Percentiles rank a stretch among this genome's conserved stretches.
phyloP scores from a whole-genome alignment of 2,888 invertebrate species.

The Euzetes globulus region DNA sequence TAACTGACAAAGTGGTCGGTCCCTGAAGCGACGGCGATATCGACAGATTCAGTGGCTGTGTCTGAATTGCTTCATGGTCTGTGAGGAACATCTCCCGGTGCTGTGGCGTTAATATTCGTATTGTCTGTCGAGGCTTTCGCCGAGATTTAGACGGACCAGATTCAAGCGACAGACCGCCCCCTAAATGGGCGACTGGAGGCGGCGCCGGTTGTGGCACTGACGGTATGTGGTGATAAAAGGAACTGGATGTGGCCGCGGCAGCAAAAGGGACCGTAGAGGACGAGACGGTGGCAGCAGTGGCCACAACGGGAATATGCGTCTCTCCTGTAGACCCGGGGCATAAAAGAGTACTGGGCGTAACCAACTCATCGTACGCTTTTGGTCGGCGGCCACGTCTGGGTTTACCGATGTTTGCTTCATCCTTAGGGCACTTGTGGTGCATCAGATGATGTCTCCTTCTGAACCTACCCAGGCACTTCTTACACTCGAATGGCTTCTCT shows the following conservation, averaged over 20 bases:
- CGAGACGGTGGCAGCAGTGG: slow-evolving; percentile 30
- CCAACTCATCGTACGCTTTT: slow-evolving; percentile 40
- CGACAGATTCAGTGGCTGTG: slow-evolving; percentile 43
- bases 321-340: slow-evolving; percentile 26
- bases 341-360: slow-evolving; percentile 10
- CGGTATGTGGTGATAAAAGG: slow-evolving; percentile 28
- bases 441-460: slow-evolving; percentile 75
- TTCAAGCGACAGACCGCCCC: slow-evolving; percentile 19
- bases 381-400: slow-evolving; percentile 43
- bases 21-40: slow-evolving; percentile 37
- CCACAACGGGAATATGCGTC: slow-evolving; percentile 22
- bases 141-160: slow-evolving; percentile 37
- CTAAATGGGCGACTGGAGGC: slow-evolving; percentile 26
- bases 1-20: slow-evolving; percentile 28
- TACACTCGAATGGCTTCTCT: slow-evolving; percentile 78
- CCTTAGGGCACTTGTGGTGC: slow-evolving; percentile 68
- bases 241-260: slow-evolving; percentile 35
- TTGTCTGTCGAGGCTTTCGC: slow-evolving; percentile 42
- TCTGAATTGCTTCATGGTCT: slow-evolving; percentile 41
- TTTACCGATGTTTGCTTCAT: slow-evolving; percentile 43
- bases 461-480: slow-evolving; percentile 68
- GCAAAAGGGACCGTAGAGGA: slow-evolving; percentile 36
- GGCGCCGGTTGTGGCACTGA: slow-evolving; percentile 34
- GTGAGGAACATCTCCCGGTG: slow-evolving; percentile 40
- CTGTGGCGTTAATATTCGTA: slow-evolving; percentile 42